Evolutionary conservation across 2,888 invertebrate genomes (phyloP), one percentile per base, ranked within the genome.

Genomic region (Odontothrips loti): DNA sequence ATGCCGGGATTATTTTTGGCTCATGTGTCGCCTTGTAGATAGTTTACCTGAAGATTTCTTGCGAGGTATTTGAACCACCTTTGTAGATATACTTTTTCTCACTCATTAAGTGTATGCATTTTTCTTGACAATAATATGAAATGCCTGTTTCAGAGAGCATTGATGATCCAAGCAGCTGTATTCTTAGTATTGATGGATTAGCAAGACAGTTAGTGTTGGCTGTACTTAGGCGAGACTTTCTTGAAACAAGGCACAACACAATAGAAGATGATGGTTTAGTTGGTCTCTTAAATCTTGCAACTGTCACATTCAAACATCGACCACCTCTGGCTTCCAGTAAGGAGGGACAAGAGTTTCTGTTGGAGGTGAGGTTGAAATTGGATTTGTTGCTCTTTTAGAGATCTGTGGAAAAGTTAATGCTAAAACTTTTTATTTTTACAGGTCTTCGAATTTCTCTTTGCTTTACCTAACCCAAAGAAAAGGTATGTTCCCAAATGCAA

Each of bases 1-100:
- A 0, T 97, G 97, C 86, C 89, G 96, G 11, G 97, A 98, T 87
- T 98, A 96, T 87, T 97, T 97, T 87, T 97, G 97, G 96, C 89
- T 97, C 6, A 90, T 96, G 20, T 95, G 96, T 83, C 90, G 96
- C 51, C 90, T 97, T 27, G 94, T 97, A 0, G 97, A 97, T 85
- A 95, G 95, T 1, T 86, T 96, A 47, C 94, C 95, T 0, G 93
- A 93, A 82, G 95, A 95, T 83, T 91, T 93, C 84, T 91, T 95
- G 47, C 93, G 93, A 89, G 91, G 91, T 91, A 86, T 80, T 47
- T 81, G 8, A 6, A 58, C 58, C 15, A 51, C 75, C 29, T 79
- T 80, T 48, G 63, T 68, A 17, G 58, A 23, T 6, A 8, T 47
- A 34, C 47, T n/a, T 79, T 34, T 68, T 34, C 29, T 79, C 68